These are phyloP conservation scores for Dendrolimus kikuchii DNA, from an alignment of 1,140 invertebrate species.

Conservation along the genomic window DNA sequence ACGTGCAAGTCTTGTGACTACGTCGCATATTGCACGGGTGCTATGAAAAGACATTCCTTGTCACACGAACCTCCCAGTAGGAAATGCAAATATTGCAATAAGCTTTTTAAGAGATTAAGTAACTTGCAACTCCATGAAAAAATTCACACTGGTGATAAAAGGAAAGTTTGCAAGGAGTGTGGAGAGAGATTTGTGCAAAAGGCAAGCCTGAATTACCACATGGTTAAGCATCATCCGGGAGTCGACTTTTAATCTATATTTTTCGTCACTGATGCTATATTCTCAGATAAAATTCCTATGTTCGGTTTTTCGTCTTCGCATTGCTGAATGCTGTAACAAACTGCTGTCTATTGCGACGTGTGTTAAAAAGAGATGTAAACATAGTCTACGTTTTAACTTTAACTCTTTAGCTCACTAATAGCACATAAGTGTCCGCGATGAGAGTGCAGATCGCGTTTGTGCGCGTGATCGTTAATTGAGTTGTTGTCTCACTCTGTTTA, in stretches of 20 bases:
- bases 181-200: conserved; percentile 82
- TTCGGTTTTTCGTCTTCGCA: no score
- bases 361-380: no score
- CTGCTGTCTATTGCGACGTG: no score
- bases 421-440: no score
- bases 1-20: conserved; percentile 53
- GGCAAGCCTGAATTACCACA: conserved; percentile 66
- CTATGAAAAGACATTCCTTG: conserved; percentile 52
- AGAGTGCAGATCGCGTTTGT: no score
- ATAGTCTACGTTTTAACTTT: no score
- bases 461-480: no score
- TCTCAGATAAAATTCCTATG: no score
- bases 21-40: conserved; percentile 45
- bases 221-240: conserved; percentile 54
- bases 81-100: conserved; percentile 51
- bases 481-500: no score
- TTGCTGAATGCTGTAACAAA: no score
- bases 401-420: no score
- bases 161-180: conserved; percentile 84
- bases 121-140: conserved; percentile 78
- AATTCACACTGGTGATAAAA: conserved; percentile 85
- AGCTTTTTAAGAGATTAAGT: conserved; percentile 56
- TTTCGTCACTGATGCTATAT: no score
- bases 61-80: conserved; percentile 52
- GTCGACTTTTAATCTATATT: conserved; percentile 32